These are phyloP conservation scores for Catostylus mosaicus DNA, from an alignment of 30 jellyfish, hydroid and myxozoan genomes.

Conservation along the genomic window DNA sequence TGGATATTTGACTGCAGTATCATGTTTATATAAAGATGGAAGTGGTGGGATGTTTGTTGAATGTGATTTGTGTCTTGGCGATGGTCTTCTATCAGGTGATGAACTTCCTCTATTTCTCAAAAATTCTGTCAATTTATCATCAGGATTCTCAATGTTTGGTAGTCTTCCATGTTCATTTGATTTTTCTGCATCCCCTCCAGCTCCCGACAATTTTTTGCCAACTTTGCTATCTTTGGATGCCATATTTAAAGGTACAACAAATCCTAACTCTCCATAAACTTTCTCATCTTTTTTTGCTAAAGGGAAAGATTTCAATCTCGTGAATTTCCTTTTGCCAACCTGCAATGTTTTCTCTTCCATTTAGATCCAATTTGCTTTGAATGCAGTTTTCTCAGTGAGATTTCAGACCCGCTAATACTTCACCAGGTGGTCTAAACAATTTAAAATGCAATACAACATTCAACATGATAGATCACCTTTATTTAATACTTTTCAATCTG, in stretches of 20 bases:
- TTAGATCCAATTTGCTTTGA: background rate
- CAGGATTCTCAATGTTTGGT: slow-evolving; percentile 4
- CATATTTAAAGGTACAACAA: background rate
- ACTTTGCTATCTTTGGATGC: background rate
- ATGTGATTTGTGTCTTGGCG: background rate
- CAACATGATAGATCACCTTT: background rate
- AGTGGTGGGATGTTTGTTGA: slow-evolving; percentile 26
- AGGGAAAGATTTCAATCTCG: background rate
- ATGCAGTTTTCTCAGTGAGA: background rate
- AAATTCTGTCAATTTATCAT: background rate
- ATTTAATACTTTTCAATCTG: background rate
- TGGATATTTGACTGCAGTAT: slow-evolving; percentile 14
- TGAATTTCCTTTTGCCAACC: background rate
- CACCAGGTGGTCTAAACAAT: slow-evolving; percentile 51
- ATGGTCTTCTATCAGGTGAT: background rate
- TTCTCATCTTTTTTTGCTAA: background rate
- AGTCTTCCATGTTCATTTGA: background rate
- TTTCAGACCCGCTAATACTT: background rate
- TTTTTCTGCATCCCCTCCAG: background rate
- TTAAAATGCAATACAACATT: background rate
- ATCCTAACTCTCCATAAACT: background rate
- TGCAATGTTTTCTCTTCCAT: slow-evolving; percentile 3
- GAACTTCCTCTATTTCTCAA: background rate
- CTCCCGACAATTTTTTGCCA: too few species aligned
- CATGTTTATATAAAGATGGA: slow-evolving; percentile 23